Evolutionary conservation across 2,797 vertebrate species (phyloP), one percentile per base, ranked within the genome.

Genomic region (Sebastes hubbsi): DNA sequence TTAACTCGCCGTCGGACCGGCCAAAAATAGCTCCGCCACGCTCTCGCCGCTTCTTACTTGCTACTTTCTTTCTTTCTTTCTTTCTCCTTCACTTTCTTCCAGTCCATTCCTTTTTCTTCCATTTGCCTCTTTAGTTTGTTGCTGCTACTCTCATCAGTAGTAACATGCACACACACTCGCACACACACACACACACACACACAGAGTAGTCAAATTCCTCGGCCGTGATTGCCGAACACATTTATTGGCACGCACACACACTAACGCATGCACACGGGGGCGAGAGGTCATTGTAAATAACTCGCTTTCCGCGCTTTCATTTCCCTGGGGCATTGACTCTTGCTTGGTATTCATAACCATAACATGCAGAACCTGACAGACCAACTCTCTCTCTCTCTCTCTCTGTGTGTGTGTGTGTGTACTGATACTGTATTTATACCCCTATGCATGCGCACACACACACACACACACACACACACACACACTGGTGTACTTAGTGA

Each of bases 281-380:
- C 84, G 80, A 92, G 90, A 91, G 94, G 93, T 94, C 92, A 94
- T 85, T 81, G 90, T 93, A 93, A 91, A 91, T 93, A 93, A 92
- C 88, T 92, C 29, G 8, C 55, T 79, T 90, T 92, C 87, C 56
- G 27, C 89, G 88, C 87, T 93, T 91, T 92, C 88, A 90, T 92
- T 94, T 91, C 92, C 91, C 89, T 55, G 27, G 78, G 88, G 90
- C 80, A 83, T 81, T 62, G 74, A 88, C 72, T 88, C 83, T 91
- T 82, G 82, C 86, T 94, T 92, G 89, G 91, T 93, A 94, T 95
- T 95, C 94, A 94, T 88, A 91, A 92, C 91, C 89, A 90, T 88
- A 89, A 86, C 81, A 86, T 90, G 83, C 78, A 84, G 78, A 90
- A 87, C 71, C 86, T 89, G 86, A 89, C 69, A 66, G 81, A 72